These are phyloP conservation scores for Lutjanus erythropterus DNA, from an alignment of 2,113 vertebrate genomes.

Conservation along the genomic window DNA sequence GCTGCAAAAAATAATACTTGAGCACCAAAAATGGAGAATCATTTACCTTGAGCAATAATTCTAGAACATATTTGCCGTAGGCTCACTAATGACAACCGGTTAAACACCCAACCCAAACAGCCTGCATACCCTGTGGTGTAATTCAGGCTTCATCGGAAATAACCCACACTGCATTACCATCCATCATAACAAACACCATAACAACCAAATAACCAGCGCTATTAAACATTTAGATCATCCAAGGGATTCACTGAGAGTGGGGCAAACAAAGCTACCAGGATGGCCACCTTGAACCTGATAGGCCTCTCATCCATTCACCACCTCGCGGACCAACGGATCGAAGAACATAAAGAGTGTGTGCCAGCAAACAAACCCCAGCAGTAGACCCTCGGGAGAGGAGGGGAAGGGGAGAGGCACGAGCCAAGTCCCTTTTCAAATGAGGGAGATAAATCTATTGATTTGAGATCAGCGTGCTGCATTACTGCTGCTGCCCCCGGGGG, in stretches of 20 bases:
- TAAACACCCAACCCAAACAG: constrained; percentile 72
- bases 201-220: constrained; percentile 76
- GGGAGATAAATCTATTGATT: constrained; percentile 84
- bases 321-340: constrained; percentile 77
- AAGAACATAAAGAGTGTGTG: constrained; percentile 78
- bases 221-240: constrained; percentile 81
- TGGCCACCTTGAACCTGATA: constrained; percentile 60
- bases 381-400: constrained; percentile 66
- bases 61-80: constrained; percentile 25
- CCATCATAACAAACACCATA: constrained; percentile 76
- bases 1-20: no score
- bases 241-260: constrained; percentile 56
- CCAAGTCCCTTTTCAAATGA: constrained; percentile 57
- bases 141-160: constrained; percentile 61
- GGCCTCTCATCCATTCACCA: constrained; percentile 58
- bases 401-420: constrained; percentile 50
- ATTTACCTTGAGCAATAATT: neutral
- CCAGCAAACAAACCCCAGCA: constrained; percentile 75
- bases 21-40: neutral
- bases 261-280: constrained; percentile 35
- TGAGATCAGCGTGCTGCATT: constrained; percentile 78
- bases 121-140: constrained; percentile 65
- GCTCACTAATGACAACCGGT: constrained; percentile 47
- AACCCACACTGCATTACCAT: constrained; percentile 68
- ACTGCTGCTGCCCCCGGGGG: constrained; percentile 55